Evolutionary conservation across 2,888 invertebrate genomes (phyloP).

Genomic region (Cheilosia scutellata): DNA sequence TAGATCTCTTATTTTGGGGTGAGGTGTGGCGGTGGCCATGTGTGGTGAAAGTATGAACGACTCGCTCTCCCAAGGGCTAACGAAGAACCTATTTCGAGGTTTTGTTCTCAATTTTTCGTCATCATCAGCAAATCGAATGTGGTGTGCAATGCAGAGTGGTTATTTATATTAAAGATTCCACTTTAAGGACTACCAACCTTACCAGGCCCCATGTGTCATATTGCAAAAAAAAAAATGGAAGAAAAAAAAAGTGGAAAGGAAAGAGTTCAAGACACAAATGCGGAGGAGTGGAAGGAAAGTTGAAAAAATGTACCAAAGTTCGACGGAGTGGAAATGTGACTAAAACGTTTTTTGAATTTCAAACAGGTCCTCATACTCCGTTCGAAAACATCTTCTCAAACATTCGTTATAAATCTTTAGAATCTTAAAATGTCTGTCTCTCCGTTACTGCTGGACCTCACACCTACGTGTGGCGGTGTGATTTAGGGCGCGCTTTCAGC

Average conservation of each 20-base stretch:
- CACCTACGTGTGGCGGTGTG: slow-evolving; percentile 55
- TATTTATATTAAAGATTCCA: slow-evolving; percentile 57
- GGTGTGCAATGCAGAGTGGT: slow-evolving; percentile 48
- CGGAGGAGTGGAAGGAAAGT: slow-evolving; percentile 29
- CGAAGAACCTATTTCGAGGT: slow-evolving; percentile 34
- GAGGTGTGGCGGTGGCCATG: too few relatives aligned
- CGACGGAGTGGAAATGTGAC: slow-evolving; percentile 74
- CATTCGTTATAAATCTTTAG: slow-evolving; percentile 71
- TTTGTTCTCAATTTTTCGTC: slow-evolving; percentile 36
- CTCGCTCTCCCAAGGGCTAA: slow-evolving; percentile 16
- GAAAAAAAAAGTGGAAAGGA: background rate
- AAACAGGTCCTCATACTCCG: slow-evolving; percentile 56
- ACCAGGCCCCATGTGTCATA: slow-evolving; percentile 41
- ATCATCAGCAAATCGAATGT: slow-evolving; percentile 64
- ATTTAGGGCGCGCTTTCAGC: slow-evolving; percentile 60
- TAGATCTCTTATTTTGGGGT: slow-evolving; percentile 13
- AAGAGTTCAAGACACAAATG: slow-evolving; percentile 20
- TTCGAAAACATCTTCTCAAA: slow-evolving; percentile 48
- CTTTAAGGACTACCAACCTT: background rate
- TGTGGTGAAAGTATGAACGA: background rate
- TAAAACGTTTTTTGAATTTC: slow-evolving; percentile 74
- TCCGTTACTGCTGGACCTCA: slow-evolving; percentile 52
- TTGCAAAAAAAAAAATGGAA: background rate
- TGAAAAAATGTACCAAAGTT: slow-evolving; percentile 45
- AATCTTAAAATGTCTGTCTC: slow-evolving; percentile 68